Conservation (phyloP, 2,113 vertebrate genomes). For the Gymnarchus niloticus region DNA sequence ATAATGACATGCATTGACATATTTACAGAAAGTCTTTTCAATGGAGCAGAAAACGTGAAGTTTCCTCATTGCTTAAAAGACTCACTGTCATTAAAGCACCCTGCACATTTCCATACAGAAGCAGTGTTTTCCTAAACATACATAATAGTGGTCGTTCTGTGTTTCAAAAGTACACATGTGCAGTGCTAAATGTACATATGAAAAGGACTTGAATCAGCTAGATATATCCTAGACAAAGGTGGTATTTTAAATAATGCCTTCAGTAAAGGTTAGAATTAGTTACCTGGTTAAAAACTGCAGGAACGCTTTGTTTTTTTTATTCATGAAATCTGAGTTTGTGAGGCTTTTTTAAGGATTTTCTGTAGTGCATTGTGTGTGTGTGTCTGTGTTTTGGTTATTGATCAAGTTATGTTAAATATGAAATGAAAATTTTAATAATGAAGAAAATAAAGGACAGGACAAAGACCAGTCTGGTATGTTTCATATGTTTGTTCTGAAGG, state of each 20-base stretch:
- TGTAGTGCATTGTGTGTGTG: background rate
- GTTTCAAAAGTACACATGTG: background rate
- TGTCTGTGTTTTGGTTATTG: no score
- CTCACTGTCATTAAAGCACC: background rate
- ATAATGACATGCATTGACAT: background rate
- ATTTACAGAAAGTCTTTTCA: background rate
- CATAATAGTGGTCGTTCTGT: background rate
- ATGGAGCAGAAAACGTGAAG: background rate
- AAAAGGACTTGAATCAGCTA: background rate
- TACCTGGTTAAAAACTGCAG: background rate
- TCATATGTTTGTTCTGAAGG: background rate
- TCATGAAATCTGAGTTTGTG: background rate
- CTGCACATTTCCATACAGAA: background rate
- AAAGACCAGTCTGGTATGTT: background rate
- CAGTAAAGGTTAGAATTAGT: background rate
- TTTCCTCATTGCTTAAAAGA: background rate
- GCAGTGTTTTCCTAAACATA: background rate
- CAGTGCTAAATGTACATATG: background rate
- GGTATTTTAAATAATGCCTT: background rate
- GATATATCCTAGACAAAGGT: background rate
- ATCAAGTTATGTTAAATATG: slow-evolving; percentile 4
- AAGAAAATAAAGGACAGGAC: background rate
- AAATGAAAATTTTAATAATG: background rate
- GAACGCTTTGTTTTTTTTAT: background rate
- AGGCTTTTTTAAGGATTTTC: background rate